Base-by-base conservation (phyloP, 2,113 vertebrate genomes). In the Neodontobutis hainanensis region DNA sequence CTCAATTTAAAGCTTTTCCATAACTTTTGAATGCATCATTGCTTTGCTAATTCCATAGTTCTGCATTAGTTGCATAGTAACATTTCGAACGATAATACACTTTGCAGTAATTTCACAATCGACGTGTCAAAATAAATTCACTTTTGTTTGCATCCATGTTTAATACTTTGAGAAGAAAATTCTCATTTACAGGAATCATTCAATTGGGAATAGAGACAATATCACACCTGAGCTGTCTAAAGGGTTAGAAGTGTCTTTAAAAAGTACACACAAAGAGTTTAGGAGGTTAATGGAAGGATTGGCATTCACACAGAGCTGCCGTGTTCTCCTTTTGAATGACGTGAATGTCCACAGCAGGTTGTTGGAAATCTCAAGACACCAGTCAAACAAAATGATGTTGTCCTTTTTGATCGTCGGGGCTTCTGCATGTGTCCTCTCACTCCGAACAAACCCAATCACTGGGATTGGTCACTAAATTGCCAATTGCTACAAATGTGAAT, bases 371-470 rank as follows among this genome's bases (percentile, higher is more conserved):
- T 44, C 4, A 46, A 10, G 10, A 46, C 44, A 46, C 10, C 40
- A 40, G 40, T 15, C 56, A 58, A 58, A 58, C 38, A 19, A 43
- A 58, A 11, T 19, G 34, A 55, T 38, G 12, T 15, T 14, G 35
- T 38, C 45, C 11, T 36, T 67, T 75, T 82, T 81, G 67, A 78
- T 87, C 65, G 46, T 61, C 27, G 15, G 12, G 52, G 47, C 43
- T 65, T 75, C 44, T 47, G 60, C 78, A 32, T 47, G 47, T 68
- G 78, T 79, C 70, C 27, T 70, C 56, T 73, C 47, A 65, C 63
- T 64, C 75, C 71, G 55, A 34, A 49, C 66, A 77, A 82, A 77
- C 77, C 52, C 55, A 75, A 64, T 75, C 77, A 59, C 27, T 8
- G 34, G 45, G 62, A 66, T 45, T 9, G 19, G 71, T 56, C 65